Evolutionary conservation across 1,140 invertebrate genomes (phyloP).

Genomic region (Papilio machaon): DNA sequence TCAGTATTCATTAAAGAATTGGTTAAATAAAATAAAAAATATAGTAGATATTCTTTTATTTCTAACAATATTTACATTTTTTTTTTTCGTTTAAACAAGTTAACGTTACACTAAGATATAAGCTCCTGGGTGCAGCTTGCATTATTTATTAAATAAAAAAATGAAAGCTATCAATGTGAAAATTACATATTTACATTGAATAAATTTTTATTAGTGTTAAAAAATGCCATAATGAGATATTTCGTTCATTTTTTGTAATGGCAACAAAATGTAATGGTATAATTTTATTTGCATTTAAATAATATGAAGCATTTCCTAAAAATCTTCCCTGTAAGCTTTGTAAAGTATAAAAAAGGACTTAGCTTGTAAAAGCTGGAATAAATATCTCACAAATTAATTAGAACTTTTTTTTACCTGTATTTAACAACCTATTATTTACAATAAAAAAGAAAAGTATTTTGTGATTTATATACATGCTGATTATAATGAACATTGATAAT

Average conservation of each 20-base stretch:
- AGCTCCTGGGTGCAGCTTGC: neutral
- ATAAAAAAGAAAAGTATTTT: neutral
- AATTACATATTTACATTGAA: neutral
- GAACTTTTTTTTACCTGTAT: neutral
- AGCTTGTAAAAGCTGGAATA: neutral
- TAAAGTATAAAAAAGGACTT: neutral
- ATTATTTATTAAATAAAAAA: slow-evolving; percentile 1
- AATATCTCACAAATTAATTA: neutral
- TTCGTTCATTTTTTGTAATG: neutral
- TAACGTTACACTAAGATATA: neutral
- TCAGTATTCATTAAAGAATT: neutral
- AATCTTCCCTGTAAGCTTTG: neutral
- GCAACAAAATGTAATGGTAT: neutral
- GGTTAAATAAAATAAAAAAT: neutral
- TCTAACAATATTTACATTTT: neutral
- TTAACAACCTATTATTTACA: neutral
- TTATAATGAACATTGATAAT: neutral
- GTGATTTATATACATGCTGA: neutral
- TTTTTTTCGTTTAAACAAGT: neutral
- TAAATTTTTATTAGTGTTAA: too few species aligned
- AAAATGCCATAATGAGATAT: neutral
- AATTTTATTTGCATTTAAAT: neutral
- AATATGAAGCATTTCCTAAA: neutral
- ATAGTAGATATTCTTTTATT: neutral
- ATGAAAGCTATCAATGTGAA: neutral